phyloP scores from a whole-genome alignment of 2,888 invertebrate species.

The Lissocephala sabroskyi region DNA sequence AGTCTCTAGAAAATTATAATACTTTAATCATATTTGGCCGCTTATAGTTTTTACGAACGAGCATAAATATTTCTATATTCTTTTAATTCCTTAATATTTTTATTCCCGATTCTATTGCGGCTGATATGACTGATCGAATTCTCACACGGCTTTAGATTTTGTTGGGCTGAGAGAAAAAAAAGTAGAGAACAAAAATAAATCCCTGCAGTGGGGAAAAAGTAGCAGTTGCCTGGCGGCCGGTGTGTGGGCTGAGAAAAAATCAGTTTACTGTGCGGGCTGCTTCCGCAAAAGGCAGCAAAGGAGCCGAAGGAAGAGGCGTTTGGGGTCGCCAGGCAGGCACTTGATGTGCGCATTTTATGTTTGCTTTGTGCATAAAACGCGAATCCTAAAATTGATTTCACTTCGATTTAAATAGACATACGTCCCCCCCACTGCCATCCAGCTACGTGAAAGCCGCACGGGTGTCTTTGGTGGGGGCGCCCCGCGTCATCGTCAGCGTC shows the following conservation, averaged over 20 bases:
- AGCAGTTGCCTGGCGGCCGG: neutral
- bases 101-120: too few species aligned
- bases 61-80: too few species aligned
- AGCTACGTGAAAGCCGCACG: conserved; percentile 26
- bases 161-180: too few species aligned
- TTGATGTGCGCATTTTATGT: conserved; percentile 57
- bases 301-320: neutral
- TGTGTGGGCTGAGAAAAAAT: neutral
- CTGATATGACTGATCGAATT: too few species aligned
- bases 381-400: conserved; percentile 57
- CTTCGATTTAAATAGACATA: conserved; percentile 59
- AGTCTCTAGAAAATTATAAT: too few species aligned
- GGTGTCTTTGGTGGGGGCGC: conserved; percentile 21
- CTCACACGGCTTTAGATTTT: too few species aligned
- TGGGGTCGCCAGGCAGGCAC: conserved; percentile 15
- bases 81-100: too few species aligned
- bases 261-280: conserved; percentile 2
- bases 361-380: conserved; percentile 50
- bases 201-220: neutral
- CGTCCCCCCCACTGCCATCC: conserved; percentile 3
- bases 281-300: too few species aligned
- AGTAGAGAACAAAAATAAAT: too few species aligned
- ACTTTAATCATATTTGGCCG: too few species aligned
- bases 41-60: too few species aligned
- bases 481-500: conserved; percentile 14